Evolutionary conservation across 2,797 vertebrate species (phyloP).

Genomic region (Leuciscus waleckii): DNA sequence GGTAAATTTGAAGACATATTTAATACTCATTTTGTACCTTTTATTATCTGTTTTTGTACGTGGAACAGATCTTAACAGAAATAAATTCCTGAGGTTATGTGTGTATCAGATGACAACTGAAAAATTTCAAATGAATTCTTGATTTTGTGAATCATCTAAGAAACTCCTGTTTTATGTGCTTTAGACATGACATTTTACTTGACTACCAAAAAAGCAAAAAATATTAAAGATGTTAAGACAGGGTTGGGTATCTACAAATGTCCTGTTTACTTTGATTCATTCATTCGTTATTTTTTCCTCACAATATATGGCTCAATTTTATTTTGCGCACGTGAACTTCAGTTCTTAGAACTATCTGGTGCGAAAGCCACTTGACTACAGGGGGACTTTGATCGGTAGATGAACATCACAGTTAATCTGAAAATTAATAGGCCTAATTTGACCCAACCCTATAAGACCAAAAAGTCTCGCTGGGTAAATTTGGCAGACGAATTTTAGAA

Average conservation of each 20-base stretch:
- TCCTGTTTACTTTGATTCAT: not conserved
- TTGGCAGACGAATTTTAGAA: too few species aligned
- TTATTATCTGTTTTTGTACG: conserved; percentile 77
- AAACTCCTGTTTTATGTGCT: not conserved
- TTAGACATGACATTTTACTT: not conserved
- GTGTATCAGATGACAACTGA: conserved; percentile 54
- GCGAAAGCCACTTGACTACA: too few species aligned
- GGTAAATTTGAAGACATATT: conserved; percentile 74
- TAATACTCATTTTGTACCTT: conserved; percentile 79
- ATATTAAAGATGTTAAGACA: not conserved
- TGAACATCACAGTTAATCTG: too few species aligned
- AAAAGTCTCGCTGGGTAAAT: too few species aligned
- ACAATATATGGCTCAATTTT: too few species aligned
- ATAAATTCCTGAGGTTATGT: conserved; percentile 74
- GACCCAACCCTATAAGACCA: too few species aligned
- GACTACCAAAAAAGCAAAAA: not conserved
- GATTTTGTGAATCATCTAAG: not conserved
- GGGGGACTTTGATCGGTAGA: too few species aligned
- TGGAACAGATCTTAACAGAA: conserved; percentile 72
- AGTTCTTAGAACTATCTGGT: too few species aligned
- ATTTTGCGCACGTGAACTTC: too few species aligned
- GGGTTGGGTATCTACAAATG: not conserved
- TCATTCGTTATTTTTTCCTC: not conserved
- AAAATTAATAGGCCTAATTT: too few species aligned
- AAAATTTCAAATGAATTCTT: not conserved